Evolutionary conservation across 2,113 vertebrate genomes (phyloP).

Genomic region (Anoplopoma fimbria): DNA sequence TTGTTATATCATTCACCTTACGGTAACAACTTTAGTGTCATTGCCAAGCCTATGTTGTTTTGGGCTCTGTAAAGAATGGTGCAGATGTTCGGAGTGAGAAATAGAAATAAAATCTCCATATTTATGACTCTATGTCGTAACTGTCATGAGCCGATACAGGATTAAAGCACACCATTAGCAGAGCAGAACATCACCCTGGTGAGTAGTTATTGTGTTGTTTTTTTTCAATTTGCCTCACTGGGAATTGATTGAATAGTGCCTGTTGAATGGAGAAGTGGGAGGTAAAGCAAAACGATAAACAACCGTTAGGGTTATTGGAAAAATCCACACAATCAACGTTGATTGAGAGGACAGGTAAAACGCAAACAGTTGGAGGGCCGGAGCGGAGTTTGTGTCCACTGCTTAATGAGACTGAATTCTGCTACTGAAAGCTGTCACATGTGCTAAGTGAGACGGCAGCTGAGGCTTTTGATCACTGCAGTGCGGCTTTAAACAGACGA

Average conservation of each 20-base stretch:
- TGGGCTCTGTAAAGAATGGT: neutral
- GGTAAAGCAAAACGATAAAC: constrained; percentile 70
- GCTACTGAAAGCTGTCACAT: constrained; percentile 17
- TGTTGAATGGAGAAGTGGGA: constrained; percentile 47
- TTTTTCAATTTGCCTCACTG: constrained; percentile 51
- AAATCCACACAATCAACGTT: constrained; percentile 58
- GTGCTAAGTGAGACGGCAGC: constrained; percentile 15
- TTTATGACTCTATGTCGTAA: neutral
- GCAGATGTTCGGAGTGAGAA: neutral
- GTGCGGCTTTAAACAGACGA: constrained; percentile 10
- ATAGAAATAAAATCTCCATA: neutral
- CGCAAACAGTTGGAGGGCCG: constrained; percentile 28
- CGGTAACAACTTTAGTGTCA: neutral
- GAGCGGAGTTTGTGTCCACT: constrained; percentile 10
- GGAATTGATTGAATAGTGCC: constrained; percentile 56
- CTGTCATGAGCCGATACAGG: neutral
- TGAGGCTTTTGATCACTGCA: constrained; percentile 34
- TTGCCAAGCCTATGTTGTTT: neutral
- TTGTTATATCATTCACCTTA: constrained; percentile 30
- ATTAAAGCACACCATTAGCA: constrained; percentile 42
- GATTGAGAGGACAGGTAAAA: constrained; percentile 66
- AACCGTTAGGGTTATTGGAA: constrained; percentile 71
- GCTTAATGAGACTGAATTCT: constrained; percentile 31
- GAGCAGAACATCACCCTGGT: constrained; percentile 8
- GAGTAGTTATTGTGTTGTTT: constrained; percentile 45